Base-by-base conservation (phyloP, 1,140 invertebrate species). In the Lepidostoma basale region DNA sequence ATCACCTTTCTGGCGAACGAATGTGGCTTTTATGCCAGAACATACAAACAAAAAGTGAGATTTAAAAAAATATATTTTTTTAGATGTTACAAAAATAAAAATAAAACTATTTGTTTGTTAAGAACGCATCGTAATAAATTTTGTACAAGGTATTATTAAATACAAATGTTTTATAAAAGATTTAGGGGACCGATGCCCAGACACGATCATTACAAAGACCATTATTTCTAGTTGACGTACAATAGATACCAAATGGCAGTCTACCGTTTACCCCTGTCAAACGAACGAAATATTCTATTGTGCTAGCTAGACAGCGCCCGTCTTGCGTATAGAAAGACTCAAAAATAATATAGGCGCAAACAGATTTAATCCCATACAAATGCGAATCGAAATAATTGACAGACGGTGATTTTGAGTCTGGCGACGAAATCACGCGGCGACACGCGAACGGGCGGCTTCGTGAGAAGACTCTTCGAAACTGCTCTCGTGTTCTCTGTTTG, bases 191-290 rank as follows among this genome's bases (percentile, higher is more conserved):
- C 30, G 18, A 14, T 54, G 49, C 30, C 8, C 25, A 28, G 49
- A 54, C 49, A 28, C 23, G n/a, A n/a, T n/a, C n/a, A 28, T 28
- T 28, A 54, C 49, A 54, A 54, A 54, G 26, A 18, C 49, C 49
- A 54, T 54, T 54, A 54, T 54, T 54, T 54, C 49, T 28, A 18
- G 28, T 54, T 30, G 49, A 54, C 49, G n/a, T 54, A 54, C 25
- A 54, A 54, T 54, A 28, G 49, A 26, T 14, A 14, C 49, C 49
- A 54, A 54, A 54, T 30, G 25, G 49, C 26, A 54, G 49, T 28
- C 49, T 54, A 30, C 49, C 49, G 49, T 28, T 26, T 54, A 30
- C 49, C 49, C 49, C 49, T 54, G 49, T 54, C 49, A 54, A 54
- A 28, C 14, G 14, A 20, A 8, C 12, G 20, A n/a, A n/a, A n/a